Conservation (phyloP, 2,888 invertebrate genomes). For the Ophion slaviceki region DNA sequence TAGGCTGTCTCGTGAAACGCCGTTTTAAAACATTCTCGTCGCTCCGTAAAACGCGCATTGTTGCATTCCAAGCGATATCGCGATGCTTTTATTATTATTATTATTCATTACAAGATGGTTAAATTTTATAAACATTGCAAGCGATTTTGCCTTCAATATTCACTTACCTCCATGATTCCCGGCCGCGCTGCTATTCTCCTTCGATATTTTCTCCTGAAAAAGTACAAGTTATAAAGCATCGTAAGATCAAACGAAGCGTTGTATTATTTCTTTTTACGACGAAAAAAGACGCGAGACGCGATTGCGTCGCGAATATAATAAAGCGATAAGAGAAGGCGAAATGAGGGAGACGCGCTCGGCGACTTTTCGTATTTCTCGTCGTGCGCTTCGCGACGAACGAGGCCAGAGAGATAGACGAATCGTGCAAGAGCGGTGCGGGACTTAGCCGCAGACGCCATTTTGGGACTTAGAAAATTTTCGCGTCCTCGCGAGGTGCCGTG, state of each 20-base stretch:
- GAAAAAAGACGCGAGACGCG: neutral
- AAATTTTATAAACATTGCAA: neutral
- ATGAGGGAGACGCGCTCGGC: neutral
- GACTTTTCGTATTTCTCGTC: neutral
- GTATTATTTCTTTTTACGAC: slow-evolving; percentile 1
- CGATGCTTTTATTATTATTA: neutral
- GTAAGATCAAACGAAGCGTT: slow-evolving; percentile 39
- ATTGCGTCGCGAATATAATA: neutral
- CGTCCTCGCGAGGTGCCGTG: slow-evolving; percentile 81
- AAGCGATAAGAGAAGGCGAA: neutral
- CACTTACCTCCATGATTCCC: slow-evolving; percentile 83
- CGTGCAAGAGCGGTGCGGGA: slow-evolving; percentile 82
- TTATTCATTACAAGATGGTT: neutral
- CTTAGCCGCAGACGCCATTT: slow-evolving; percentile 94
- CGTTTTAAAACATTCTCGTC: slow-evolving; percentile 28
- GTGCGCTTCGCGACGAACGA: slow-evolving; percentile 15
- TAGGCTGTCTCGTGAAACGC: slow-evolving; percentile 39
- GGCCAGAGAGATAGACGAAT: slow-evolving; percentile 55
- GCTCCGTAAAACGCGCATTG: slow-evolving; percentile 24
- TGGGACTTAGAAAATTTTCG: slow-evolving; percentile 91
- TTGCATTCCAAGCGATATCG: slow-evolving; percentile 12
- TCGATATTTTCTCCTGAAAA: slow-evolving; percentile 82
- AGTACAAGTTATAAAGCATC: slow-evolving; percentile 55
- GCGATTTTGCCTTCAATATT: slow-evolving; percentile 2
- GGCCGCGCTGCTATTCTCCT: slow-evolving; percentile 81